A percentile compares a stretch with the other conserved stretches of the same genome.
These are phyloP conservation scores for Thyatira batis DNA, from an alignment of 2,888 invertebrate species.

Conservation along the genomic window DNA sequence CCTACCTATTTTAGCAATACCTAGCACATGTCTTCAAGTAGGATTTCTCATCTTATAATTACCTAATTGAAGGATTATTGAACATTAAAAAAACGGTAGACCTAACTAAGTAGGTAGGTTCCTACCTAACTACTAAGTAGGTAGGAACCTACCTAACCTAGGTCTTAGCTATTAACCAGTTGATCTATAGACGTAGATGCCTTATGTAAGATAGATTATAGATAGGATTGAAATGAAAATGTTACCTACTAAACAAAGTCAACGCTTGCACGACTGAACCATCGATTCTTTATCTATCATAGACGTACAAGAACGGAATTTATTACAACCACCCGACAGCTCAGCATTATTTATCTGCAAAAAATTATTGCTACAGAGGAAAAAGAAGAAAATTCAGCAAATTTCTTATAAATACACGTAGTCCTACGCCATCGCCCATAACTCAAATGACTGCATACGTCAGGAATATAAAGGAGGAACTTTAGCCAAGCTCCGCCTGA, in stretches of 20 bases:
- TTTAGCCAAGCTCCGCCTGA: conserved; percentile 68
- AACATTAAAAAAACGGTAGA: no score
- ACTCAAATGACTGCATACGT: conserved; percentile 79
- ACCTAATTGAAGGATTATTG: no score
- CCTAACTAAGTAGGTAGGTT: no score
- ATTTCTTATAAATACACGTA: conserved; percentile 70
- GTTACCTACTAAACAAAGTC: background rate
- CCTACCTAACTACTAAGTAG: no score
- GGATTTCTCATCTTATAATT: no score
- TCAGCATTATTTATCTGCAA: conserved; percentile 47
- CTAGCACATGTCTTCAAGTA: no score
- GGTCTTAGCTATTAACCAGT: no score
- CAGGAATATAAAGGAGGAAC: conserved; percentile 80
- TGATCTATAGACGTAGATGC: no score
- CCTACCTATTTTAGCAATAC: no score
- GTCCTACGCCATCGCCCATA: conserved; percentile 72
- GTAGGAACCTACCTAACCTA: no score
- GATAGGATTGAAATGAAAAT: no score
- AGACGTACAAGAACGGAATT: conserved; percentile 4
- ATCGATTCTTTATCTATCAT: background rate
- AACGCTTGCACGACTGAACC: background rate
- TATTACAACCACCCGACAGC: conserved; percentile 34
- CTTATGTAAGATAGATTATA: background rate
- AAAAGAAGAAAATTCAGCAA: conserved; percentile 59
- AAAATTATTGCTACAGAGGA: conserved; percentile 38